These are phyloP conservation scores for Arnoldichthys spilopterus DNA, from an alignment of 2,797 vertebrate species.

Conservation along the genomic window DNA sequence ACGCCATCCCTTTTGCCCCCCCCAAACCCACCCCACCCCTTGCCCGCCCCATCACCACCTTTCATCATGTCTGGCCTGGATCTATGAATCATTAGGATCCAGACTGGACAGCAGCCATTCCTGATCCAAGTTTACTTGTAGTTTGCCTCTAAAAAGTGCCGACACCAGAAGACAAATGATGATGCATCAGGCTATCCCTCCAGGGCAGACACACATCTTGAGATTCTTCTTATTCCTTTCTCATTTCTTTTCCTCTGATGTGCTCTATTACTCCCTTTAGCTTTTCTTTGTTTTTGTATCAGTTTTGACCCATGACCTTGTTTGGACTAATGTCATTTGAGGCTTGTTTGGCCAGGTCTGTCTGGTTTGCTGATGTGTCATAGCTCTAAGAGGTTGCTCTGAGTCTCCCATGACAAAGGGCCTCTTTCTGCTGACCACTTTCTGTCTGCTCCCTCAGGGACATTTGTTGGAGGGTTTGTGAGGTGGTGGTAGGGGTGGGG, in stretches of 20 bases:
- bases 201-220: not conserved
- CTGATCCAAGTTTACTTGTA: constrained; percentile 49
- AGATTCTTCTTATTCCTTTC: constrained; percentile 7
- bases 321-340: constrained; percentile 15
- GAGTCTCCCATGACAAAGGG: constrained; percentile 20
- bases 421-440: constrained; percentile 25
- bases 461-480: constrained; percentile 18
- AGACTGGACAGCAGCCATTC: constrained; percentile 64
- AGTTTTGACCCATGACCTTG: constrained; percentile 26
- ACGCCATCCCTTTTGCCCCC: too few species aligned
- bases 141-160: constrained; percentile 41
- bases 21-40: constrained; percentile 24
- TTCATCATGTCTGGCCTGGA: constrained; percentile 32
- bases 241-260: not conserved
- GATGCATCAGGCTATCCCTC: constrained; percentile 63
- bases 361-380: constrained; percentile 24
- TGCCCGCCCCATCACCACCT: constrained; percentile 3
- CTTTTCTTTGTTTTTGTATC: constrained; percentile 16
- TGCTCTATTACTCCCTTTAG: not conserved
- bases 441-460: not conserved
- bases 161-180: constrained; percentile 46
- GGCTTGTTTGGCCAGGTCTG: constrained; percentile 15
- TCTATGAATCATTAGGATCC: constrained; percentile 62
- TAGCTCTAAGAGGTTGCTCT: constrained; percentile 6
- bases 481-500: constrained; percentile 1